Conservation (phyloP, 2,113 vertebrate species). For the Myrmecobius fasciatus region DNA sequence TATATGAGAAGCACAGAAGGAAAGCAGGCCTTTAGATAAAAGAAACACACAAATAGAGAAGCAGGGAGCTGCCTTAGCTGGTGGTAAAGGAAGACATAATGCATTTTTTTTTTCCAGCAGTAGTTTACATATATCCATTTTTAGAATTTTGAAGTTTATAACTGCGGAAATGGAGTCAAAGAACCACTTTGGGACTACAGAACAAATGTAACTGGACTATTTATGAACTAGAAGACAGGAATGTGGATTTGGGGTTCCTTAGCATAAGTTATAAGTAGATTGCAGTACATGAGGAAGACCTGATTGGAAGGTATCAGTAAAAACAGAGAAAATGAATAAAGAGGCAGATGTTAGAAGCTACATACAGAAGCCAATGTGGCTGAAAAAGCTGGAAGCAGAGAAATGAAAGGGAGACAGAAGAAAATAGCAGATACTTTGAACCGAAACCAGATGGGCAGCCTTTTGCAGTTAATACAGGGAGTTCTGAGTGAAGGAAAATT, state of each 20-base stretch:
- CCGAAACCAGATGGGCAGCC: background rate
- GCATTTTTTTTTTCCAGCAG: too few species aligned
- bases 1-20: too few species aligned
- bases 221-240: background rate
- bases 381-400: background rate
- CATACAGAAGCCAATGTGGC: background rate
- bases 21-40: too few species aligned
- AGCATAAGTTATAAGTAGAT: background rate
- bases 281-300: background rate
- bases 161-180: too few species aligned
- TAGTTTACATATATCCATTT: too few species aligned
- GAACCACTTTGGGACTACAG: too few species aligned
- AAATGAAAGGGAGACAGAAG: too few species aligned
- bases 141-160: too few species aligned
- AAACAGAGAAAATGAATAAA: background rate
- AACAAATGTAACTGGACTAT: too few species aligned
- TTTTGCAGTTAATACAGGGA: background rate
- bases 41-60: too few species aligned
- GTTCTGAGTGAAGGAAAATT: background rate
- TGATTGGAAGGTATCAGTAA: background rate
- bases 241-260: background rate
- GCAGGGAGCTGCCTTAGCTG: too few species aligned
- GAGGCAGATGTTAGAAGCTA: background rate
- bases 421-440: background rate
- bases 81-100: too few species aligned